Base-by-base conservation (phyloP, 2,888 invertebrate species). In the Gerris lacustris region DNA sequence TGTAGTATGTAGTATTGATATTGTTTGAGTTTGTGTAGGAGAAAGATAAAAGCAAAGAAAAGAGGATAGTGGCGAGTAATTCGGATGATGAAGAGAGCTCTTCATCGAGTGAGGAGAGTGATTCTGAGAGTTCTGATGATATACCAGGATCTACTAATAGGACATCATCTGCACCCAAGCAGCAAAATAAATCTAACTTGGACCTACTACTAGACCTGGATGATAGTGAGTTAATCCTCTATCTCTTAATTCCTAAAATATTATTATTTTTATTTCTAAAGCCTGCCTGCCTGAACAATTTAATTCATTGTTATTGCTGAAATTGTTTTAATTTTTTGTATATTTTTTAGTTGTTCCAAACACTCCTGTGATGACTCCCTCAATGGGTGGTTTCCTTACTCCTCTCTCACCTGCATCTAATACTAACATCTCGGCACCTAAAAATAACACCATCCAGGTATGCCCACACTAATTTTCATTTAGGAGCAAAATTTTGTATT, bases 181-280 rank as follows among this genome's bases (percentile, higher is more conserved):
- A 66, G 15, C 17, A 72, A 72, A 78, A 79, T 9, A 85, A 84
- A 77, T 84, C 88, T 6, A 92, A 92, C 81, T 81, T 93, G 74
- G 94, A 95, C 80, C 82, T 95, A 17, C 82, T 96, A 9, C 80
- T 96, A 63, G 94, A 94, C 79, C 82, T 96, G 75, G 92, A 91
- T 79, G 85, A 86, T 76, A 82, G 85, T 83, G 86, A 87, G 78
- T 47, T 43, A 45, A 44, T 67, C 69, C 66, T 71, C 6, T 45
- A 44, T 18, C n/a, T 6, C 15, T 69, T 44, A 44, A 43, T 17
- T 63, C 18, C 15, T 17, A 5, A 63, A 11, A 63, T 43, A 63
- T 63, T 15, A 17, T 6, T 68, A 15, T 18, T n/a, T 44, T 44
- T 44, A 11, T 5, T n/a, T 44, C 7, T 31, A 31, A 31, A 31